Evolutionary conservation across 1,140 invertebrate species (phyloP).

Genomic region (Coelopa frigida): DNA sequence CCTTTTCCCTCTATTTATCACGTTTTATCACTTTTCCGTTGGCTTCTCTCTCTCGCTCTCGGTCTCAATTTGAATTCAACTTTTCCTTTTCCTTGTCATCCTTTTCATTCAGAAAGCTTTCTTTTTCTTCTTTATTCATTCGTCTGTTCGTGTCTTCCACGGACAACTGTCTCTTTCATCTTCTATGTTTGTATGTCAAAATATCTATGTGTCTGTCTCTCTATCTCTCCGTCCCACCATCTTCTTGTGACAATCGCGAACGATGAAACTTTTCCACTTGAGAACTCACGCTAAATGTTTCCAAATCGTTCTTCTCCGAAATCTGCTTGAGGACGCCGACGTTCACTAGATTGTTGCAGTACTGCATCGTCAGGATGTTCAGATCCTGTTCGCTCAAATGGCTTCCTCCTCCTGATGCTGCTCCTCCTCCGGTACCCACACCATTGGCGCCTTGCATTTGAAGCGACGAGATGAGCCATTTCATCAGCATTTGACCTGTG

Average conservation of each 20-base stretch:
- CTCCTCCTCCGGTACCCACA: no score
- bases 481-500: constrained; percentile 82
- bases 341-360: constrained; percentile 82
- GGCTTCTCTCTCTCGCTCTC: no score
- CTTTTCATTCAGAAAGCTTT: constrained; percentile 1
- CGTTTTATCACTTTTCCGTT: no score
- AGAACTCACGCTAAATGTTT: constrained; percentile 66
- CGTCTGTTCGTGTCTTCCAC: neutral
- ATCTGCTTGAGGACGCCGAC: constrained; percentile 76
- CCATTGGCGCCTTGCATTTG: constrained; percentile 54
- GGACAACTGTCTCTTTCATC: neutral
- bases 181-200: constrained; percentile 1
- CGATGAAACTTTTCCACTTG: neutral
- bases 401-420: no score
- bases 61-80: no score
- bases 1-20: no score
- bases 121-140: constrained; percentile 2
- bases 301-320: constrained; percentile 45
- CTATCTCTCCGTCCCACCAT: neutral
- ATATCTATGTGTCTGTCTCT: neutral
- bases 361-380: constrained; percentile 66
- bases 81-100: neutral
- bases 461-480: constrained; percentile 79
- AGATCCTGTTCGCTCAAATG: constrained; percentile 61
- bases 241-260: no score